Evolutionary conservation across 2,797 vertebrate genomes (phyloP), one percentile per base, ranked within the genome.

Genomic region (Taeniopygia guttata): DNA sequence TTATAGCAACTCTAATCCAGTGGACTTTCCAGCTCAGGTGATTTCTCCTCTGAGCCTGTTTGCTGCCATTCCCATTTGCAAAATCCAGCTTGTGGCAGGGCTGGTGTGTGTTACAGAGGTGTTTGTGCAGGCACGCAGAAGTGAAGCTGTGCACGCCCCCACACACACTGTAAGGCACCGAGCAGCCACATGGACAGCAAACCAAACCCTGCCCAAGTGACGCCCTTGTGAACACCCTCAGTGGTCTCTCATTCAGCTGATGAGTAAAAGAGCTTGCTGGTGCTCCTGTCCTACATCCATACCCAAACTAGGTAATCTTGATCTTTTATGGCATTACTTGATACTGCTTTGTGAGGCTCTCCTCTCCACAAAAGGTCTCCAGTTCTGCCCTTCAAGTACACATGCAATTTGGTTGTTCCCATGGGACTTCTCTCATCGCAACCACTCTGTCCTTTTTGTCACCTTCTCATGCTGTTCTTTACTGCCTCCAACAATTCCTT

Each of bases 121-220:
- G 42, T 52, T 45, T 2, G 2, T 56, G 49, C 23, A 54, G 25
- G 23, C 22, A 64, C 26, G 38, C 27, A 26, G 23, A 72, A 48
- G n/a, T 56, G 56, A 66, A 16, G 1, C 1, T 2, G 8, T 13
- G 8, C 17, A n/a, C 9, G 26, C 26, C 8, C 22, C 16, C 46
- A 5, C 12, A 29, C 46, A 40, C 16, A 7, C 14, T 5, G 4
- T 5, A 32, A 56, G 22, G 29, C 52, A 66, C 4, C 4, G 2
- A 13, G 1, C 56, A 51, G 29, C 17, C 32, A 32, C 30, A 5
- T 2, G 19, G 58, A 29, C 20, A 49, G 2, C 46, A 56, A 66
- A 70, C 40, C 4, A 62, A 63, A 15, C 15, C 0, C 0, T 30
- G 25, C 23, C 48, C 3, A 1, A 51, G 36, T 5, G 26, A 14